Percentiles rank a stretch among this genome's conserved stretches.
Conservation (phyloP, 2,888 invertebrate species). For the Ophion obscuratus region DNA sequence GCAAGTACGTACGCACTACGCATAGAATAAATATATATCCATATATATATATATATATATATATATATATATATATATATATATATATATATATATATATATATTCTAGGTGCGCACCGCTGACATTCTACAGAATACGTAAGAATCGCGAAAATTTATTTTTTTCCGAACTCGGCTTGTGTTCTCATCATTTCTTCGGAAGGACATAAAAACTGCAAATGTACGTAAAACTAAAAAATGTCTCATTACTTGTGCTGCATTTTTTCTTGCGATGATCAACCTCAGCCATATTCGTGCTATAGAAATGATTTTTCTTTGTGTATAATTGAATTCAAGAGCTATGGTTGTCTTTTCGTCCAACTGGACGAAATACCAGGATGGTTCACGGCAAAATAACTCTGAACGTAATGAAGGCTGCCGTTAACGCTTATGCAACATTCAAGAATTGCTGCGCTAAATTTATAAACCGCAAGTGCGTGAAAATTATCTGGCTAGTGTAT, state of each 20-base stretch:
- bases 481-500: background rate
- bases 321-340: background rate
- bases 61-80: too few relatives aligned
- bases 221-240: background rate
- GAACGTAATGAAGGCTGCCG: background rate
- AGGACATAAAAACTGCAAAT: background rate
- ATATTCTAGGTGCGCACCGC: conserved; percentile 29
- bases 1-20: conserved; percentile 59
- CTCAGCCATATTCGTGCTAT: background rate
- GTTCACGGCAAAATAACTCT: background rate
- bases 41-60: conserved; percentile 1
- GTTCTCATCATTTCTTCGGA: conserved; percentile 23
- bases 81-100: conserved; percentile 19
- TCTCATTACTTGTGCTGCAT: background rate
- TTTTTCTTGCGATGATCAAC: background rate
- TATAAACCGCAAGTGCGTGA: background rate
- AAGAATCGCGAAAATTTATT: conserved; percentile 41
- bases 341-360: background rate
- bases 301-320: background rate
- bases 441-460: background rate
- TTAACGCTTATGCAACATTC: background rate
- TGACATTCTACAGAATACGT: conserved; percentile 38
- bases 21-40: conserved; percentile 18
- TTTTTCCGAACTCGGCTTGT: background rate
- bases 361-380: background rate